Evolutionary conservation across 2,888 invertebrate species (phyloP), one percentile per base, ranked within the genome.

Genomic region (Diaphora mendica): DNA sequence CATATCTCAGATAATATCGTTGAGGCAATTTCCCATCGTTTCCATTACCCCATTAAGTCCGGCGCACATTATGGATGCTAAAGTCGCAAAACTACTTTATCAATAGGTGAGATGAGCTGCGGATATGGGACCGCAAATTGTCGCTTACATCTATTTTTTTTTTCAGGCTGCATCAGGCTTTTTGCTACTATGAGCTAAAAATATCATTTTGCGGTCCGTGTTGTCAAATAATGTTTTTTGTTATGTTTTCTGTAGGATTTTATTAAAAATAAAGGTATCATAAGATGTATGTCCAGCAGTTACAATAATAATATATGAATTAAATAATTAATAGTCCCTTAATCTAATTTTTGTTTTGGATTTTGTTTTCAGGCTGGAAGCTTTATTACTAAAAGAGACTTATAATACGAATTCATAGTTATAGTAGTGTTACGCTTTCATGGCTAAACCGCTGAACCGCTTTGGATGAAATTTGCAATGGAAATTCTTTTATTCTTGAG

Each of bases 21-120:
- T 62, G 44, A 74, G 71, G 81, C 79, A 85, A 86, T 85, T 85
- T 86, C 79, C 80, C 79, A 71, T 71, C 73, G 78, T 78, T 82
- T 81, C 71, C 75, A 77, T 79, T 81, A 77, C 65, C 76, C 73
- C 68, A 78, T 82, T 82, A 81, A 77, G 74, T 70, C 17, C 26
- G 42, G 70, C 42, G 70, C 78, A 77, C 70, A 73, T 64, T 75
- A 73, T 77, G 70, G 80, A 77, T 72, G 77, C 79, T 82, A 80
- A 77, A 79, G 70, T 76, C 73, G 70, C 78, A 68, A 81, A 78
- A 74, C 55, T 68, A 30, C 71, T 66, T 64, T 67, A 62, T 64
- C 35, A 71, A 39, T 65, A 9, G 30, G n/a, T 44, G 51, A 26
- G 71, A 68, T 71, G 64, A 68, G 26, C 71, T 66, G 69, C 70